Conservation (phyloP, 2,113 vertebrate genomes). For the Ranitomeya variabilis region DNA sequence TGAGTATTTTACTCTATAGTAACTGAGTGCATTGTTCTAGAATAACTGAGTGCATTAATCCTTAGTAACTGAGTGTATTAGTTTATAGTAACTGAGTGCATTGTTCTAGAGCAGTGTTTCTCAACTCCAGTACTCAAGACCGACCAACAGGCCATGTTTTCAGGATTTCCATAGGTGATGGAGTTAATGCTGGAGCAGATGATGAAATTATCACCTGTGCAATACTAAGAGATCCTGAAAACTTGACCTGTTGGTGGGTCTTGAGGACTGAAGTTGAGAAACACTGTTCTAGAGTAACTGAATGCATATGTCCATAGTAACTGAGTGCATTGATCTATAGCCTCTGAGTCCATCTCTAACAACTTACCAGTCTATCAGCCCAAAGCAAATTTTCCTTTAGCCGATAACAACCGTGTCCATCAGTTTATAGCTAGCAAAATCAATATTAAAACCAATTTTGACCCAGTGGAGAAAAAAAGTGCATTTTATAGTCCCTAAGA, state of each 20-base stretch:
- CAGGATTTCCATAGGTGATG: no score
- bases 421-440: no score
- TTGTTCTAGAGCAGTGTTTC: no score
- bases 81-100: neutral
- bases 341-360: neutral
- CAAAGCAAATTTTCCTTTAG: neutral
- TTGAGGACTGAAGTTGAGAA: no score
- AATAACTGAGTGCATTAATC: neutral
- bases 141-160: no score
- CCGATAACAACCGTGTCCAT: no score
- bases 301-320: neutral
- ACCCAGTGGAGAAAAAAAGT: neutral
- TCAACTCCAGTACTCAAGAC: no score
- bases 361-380: neutral
- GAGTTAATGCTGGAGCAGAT: no score
- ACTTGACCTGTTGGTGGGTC: no score
- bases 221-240: no score
- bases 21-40: neutral
- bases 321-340: neutral
- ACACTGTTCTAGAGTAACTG: neutral
- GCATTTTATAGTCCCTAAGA: neutral
- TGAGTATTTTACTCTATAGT: neutral
- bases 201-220: no score
- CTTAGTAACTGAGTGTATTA: neutral
- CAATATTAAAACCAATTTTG: neutral